Evolutionary conservation across 2,113 vertebrate species (phyloP), one percentile per base, ranked within the genome.

Genomic region (Microcebus lehilahytsara): DNA sequence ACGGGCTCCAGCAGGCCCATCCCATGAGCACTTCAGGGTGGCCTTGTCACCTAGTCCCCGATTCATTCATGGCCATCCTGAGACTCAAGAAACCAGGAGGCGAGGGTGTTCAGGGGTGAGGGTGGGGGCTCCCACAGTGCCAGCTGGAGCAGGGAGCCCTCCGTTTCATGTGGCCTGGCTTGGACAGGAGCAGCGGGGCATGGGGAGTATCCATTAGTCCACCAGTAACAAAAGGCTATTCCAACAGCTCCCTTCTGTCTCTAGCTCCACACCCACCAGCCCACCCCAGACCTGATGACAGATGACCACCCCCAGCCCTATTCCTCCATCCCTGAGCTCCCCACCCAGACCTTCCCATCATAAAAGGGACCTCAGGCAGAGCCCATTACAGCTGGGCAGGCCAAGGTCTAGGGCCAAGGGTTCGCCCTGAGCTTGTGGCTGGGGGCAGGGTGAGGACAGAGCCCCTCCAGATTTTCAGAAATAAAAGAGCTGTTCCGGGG

Each of bases 41-140:
- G 20, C 30, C 67, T 22, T 3, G 0, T 5, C 32, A n/a, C 20
- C 40, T 11, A 0, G n/a, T 16, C 56, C 60, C 9, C 6, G 1
- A 22, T 1, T 42, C 27, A 10, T 58, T 34, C 9, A 13, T 0
- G 53, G 37, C 9, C 34, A 77, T 27, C 53, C 64, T 14, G 34
- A 80, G 53, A 74, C 30, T 20, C 62, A n/a, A 27, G 56, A n/a
- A 51, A n/a, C 40, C 1, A 0, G 34, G 67, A 96, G 19, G 27
- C 14, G 1, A 7, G 19, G 34, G 34, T 81, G 14, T 30, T 32
- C 6, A 5, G 22, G 2, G 49, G 7, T 32, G 30, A 30, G 6
- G 34, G 6, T 11, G 11, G 10, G 40, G 27, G 17, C 12, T n/a
- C 11, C 66, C 3, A 2, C 0, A 11, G 17, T 56, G 40, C 53